These are phyloP conservation scores for Paguma larvata DNA, from an alignment of 2,797 vertebrate genomes.

Conservation along the genomic window DNA sequence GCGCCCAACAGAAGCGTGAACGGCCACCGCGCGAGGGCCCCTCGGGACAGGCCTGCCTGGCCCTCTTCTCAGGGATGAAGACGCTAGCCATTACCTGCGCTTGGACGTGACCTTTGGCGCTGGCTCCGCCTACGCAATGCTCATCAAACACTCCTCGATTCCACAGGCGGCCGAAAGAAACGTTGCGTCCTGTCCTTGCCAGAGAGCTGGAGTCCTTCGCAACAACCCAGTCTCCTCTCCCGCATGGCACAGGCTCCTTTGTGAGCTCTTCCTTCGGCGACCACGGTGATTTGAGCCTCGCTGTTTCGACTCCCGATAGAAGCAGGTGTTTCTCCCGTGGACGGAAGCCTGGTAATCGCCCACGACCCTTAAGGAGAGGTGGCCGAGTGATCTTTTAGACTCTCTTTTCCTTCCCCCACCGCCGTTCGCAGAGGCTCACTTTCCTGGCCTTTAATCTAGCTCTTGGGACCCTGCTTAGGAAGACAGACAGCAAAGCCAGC, in stretches of 20 bases:
- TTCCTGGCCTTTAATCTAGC: neutral
- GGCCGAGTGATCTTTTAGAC: neutral
- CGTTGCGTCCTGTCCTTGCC: neutral
- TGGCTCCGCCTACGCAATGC: neutral
- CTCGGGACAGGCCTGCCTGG: neutral
- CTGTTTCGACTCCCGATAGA: neutral
- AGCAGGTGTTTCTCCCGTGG: neutral
- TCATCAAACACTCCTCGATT: no score
- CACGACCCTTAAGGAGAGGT: neutral
- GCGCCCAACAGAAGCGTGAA: rapidly evolving
- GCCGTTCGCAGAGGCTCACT: rapidly evolving
- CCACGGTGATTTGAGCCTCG: neutral
- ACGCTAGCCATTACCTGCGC: neutral
- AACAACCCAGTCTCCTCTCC: neutral
- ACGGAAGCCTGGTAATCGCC: neutral
- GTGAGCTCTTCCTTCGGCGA: neutral
- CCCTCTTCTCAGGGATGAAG: neutral
- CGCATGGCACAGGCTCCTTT: rapidly evolving
- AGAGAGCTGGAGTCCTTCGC: neutral
- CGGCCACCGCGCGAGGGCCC: rapidly evolving
- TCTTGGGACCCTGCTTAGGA: neutral
- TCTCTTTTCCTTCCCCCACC: neutral
- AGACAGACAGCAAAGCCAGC: neutral
- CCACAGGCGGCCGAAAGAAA: neutral
- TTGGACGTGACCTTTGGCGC: neutral